Base-by-base conservation (phyloP, 2,888 invertebrate species). In the Sarcophaga rosellei region DNA sequence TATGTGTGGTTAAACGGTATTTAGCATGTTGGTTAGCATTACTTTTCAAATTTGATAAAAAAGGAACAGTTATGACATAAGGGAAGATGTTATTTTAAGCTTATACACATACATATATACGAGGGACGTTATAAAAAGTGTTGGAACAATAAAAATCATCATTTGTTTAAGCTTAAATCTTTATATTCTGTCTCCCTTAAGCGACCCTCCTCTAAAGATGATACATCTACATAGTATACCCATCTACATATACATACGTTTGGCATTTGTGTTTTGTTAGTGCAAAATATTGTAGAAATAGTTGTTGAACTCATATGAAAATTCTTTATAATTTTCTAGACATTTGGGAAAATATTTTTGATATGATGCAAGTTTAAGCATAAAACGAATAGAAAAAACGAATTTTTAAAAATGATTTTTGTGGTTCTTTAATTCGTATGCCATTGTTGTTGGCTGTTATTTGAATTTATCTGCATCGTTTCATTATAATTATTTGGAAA, bases 1-100 rank as follows among this genome's bases (percentile, higher is more conserved):
- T 57, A 5, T 79, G 21, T 45, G 65, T 73, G 82, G 45, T 61
- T 70, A 20, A 15, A 77, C 25, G 77, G 77, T 47, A 83, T 83
- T 77, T 73, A 66, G 61, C 72, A 77, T 77, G 59, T 66, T 66
- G 77, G 77, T 77, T 77, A 77, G 35, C 61, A 77, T 68, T 68
- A 53, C 66, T 21, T 61, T 35, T 73, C 65, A 35, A 62, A 35
- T 73, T 73, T 82, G 66, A 72, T 82, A 66, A 77, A 47, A 35
- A 47, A 35, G 8, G 45, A 21, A 66, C 59, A 59, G 76, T 73
- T 77, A 72, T 83, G 73, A 82, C 53, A 82, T 73, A 61, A 20
- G 65, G 70, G 59, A 72, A 70, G 45, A 82, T 77, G 76, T 44
- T 59, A 57, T 72, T 47, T 72, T 17, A 66, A 77, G 57, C 65